Percentiles rank a stretch among this genome's conserved stretches.
phyloP scores from a whole-genome alignment of 2,888 invertebrate genomes.

The Aphodius granarius region DNA sequence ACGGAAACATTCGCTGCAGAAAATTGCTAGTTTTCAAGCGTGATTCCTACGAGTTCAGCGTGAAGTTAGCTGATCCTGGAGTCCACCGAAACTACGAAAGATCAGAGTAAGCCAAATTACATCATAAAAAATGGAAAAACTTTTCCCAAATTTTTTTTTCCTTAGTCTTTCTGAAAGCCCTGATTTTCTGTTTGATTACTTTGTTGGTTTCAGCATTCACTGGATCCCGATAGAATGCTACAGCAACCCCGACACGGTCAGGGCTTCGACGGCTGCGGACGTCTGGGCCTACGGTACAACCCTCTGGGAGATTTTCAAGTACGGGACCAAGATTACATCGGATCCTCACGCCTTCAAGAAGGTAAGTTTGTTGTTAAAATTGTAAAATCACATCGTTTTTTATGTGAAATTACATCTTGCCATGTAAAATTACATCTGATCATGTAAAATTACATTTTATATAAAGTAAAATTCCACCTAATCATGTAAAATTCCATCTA shows the following conservation, averaged over 20 bases:
- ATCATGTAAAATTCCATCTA: too few species aligned
- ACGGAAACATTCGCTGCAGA: slow-evolving; percentile 82
- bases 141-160: too few species aligned
- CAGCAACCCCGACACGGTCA: slow-evolving; percentile 67
- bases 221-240: slow-evolving; percentile 91
- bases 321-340: slow-evolving; percentile 56
- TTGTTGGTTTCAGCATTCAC: slow-evolving; percentile 65
- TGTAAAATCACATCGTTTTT: background rate
- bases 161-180: too few species aligned
- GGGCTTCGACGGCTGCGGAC: slow-evolving; percentile 72
- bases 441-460: too few species aligned
- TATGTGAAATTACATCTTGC: too few species aligned
- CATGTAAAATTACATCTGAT: too few species aligned
- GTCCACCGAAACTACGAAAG: slow-evolving; percentile 63
- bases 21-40: slow-evolving; percentile 79
- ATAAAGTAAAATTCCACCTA: too few species aligned
- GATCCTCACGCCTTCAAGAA: slow-evolving; percentile 47
- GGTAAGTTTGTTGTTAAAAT: slow-evolving; percentile 35
- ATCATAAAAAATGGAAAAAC: too few species aligned
- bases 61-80: slow-evolving; percentile 85
- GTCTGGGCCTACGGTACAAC: slow-evolving; percentile 93
- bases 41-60: slow-evolving; percentile 68
- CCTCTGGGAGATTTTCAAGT: slow-evolving; percentile 89
- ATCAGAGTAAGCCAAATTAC: slow-evolving; percentile 62
- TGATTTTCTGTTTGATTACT: background rate